These are phyloP conservation scores for Chymomyza fuscimana DNA, from an alignment of 2,888 invertebrate species.

Conservation along the genomic window DNA sequence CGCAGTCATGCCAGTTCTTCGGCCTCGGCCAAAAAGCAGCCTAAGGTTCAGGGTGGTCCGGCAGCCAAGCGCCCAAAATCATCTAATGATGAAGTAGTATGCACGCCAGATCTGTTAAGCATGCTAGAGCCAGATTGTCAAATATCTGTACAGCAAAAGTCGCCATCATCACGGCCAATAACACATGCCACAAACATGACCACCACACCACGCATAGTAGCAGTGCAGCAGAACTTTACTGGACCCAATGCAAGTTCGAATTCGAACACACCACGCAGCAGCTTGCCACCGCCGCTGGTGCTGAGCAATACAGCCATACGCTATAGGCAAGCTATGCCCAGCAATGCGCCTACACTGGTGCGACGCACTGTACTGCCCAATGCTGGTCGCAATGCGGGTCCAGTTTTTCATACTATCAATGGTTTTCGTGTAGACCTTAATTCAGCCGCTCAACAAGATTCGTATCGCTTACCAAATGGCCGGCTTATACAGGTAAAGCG, in stretches of 20 bases:
- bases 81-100: constrained; percentile 81
- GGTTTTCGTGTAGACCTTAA: constrained; percentile 80
- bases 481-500: constrained; percentile 80
- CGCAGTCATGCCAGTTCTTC: constrained; percentile 62
- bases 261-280: constrained; percentile 38
- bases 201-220: constrained; percentile 60
- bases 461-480: constrained; percentile 79
- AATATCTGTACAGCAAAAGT: constrained; percentile 69
- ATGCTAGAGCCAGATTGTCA: constrained; percentile 78
- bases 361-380: constrained; percentile 74
- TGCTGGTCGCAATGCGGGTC: constrained; percentile 58
- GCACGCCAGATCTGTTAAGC: constrained; percentile 82
- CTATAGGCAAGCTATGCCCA: constrained; percentile 59
- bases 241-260: constrained; percentile 35
- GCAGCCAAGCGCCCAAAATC: constrained; percentile 67
- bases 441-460: constrained; percentile 79
- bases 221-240: constrained; percentile 59
- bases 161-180: constrained; percentile 33
- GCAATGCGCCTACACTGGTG: constrained; percentile 41
- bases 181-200: constrained; percentile 24
- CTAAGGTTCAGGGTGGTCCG: constrained; percentile 35
- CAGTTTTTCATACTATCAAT: constrained; percentile 79
- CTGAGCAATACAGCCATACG: constrained; percentile 72
- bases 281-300: constrained; percentile 73
- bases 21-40: constrained; percentile 44